Conservation (phyloP, 2,888 invertebrate genomes). For the Platynereis dumerilii region DNA sequence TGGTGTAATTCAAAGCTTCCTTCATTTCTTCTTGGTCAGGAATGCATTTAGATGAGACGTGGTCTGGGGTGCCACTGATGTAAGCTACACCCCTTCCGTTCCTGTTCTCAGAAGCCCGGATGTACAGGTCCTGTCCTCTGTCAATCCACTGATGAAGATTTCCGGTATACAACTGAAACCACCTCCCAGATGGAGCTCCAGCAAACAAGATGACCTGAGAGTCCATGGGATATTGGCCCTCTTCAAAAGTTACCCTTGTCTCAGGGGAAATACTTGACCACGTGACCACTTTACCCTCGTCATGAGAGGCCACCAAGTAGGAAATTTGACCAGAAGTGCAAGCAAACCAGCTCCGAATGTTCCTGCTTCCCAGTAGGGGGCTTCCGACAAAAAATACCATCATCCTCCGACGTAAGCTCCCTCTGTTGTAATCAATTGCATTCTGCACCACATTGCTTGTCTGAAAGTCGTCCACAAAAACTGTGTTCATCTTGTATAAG, state of each 20-base stretch:
- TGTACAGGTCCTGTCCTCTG: neutral
- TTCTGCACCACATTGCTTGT: neutral
- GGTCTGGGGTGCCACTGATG: neutral
- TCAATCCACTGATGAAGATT: conserved; percentile 6
- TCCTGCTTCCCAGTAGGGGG: conserved; percentile 2
- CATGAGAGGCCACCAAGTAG: conserved; percentile 1
- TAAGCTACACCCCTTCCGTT: conserved; percentile 7
- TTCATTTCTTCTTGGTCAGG: too few species aligned
- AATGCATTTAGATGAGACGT: too few species aligned
- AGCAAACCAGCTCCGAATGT: neutral
- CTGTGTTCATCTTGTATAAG: neutral
- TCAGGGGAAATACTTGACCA: neutral
- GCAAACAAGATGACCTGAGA: conserved; percentile 5
- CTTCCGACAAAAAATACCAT: conserved; percentile 4
- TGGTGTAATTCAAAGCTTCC: too few species aligned
- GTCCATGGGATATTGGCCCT: conserved; percentile 8
- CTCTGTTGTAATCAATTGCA: neutral
- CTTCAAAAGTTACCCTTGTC: neutral
- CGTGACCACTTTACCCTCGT: conserved; percentile 5
- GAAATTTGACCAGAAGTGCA: conserved; percentile 5
- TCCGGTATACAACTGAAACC: conserved; percentile 8
- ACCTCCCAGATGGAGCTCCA: neutral
- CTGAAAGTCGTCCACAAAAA: neutral
- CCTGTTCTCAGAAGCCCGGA: conserved; percentile 7
- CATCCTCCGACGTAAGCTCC: neutral